These are phyloP conservation scores for Lepeophtheirus nordmannii DNA, from an alignment of 2,888 invertebrate species.

Conservation along the genomic window DNA sequence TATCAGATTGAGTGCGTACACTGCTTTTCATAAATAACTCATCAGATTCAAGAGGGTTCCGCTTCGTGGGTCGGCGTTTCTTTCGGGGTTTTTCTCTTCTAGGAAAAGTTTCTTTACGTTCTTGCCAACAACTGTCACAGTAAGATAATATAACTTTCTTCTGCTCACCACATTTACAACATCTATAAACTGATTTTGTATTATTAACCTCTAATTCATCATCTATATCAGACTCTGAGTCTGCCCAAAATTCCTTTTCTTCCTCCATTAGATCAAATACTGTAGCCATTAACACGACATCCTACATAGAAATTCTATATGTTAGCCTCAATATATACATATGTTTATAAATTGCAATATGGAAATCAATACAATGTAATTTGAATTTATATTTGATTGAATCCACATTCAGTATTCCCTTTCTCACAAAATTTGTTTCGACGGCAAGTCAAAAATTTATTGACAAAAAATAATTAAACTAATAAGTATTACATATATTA, in stretches of 20 bases:
- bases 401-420: no score
- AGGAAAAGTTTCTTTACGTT: not conserved
- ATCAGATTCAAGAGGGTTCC: not conserved
- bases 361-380: no score
- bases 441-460: no score
- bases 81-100: not conserved
- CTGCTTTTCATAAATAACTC: no score
- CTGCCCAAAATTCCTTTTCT: slow-evolving; percentile 11
- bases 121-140: not conserved
- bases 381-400: no score
- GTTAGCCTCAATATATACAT: no score
- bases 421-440: no score
- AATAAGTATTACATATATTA: no score
- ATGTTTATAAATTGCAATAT: no score
- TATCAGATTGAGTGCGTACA: no score
- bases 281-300: slow-evolving; percentile 1
- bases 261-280: not conserved
- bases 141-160: not conserved
- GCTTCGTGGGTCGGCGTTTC: not conserved
- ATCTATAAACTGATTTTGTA: not conserved
- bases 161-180: not conserved
- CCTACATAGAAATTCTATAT: not conserved
- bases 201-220: not conserved
- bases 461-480: no score
- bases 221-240: slow-evolving; percentile 11